Evolutionary conservation across 2,113 vertebrate genomes (phyloP).

Genomic region (Chaenocephalus aceratus): DNA sequence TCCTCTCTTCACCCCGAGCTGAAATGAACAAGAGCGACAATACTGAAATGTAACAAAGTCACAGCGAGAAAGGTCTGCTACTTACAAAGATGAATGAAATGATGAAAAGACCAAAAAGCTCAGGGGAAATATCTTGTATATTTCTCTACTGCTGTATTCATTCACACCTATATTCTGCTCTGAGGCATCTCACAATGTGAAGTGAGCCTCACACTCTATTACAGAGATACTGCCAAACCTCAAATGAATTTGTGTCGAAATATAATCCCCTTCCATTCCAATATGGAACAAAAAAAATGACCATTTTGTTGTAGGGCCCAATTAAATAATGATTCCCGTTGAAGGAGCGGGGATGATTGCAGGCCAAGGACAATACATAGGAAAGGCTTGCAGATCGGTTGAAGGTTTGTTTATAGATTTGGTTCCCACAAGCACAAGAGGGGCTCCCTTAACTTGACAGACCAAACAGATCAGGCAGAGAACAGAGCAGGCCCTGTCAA

Average conservation of each 20-base stretch:
- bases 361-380: conserved; percentile 65
- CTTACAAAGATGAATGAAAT: conserved; percentile 64
- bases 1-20: conserved; percentile 65
- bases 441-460: conserved; percentile 78
- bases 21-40: conserved; percentile 92
- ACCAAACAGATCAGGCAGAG: conserved; percentile 76
- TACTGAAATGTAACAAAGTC: conserved; percentile 79
- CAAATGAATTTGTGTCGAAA: conserved; percentile 48
- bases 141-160: conserved; percentile 61
- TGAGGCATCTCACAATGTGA: conserved; percentile 49
- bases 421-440: conserved; percentile 73
- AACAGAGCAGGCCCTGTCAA: conserved; percentile 76
- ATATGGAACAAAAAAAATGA: conserved; percentile 53
- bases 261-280: conserved; percentile 45
- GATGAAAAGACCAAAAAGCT: conserved; percentile 63
- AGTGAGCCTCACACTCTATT: conserved; percentile 58
- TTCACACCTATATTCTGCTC: conserved; percentile 44
- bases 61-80: conserved; percentile 70
- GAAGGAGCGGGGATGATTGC: conserved; percentile 67
- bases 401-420: conserved; percentile 77
- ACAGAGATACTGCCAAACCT: conserved; percentile 37
- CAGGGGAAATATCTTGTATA: conserved; percentile 65
- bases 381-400: conserved; percentile 62
- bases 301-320: conserved; percentile 63
- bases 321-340: conserved; percentile 75